A percentile compares a stretch with the other conserved stretches of the same genome.
Conservation (phyloP, 2,113 vertebrate genomes). For the Sapajus apella region DNA sequence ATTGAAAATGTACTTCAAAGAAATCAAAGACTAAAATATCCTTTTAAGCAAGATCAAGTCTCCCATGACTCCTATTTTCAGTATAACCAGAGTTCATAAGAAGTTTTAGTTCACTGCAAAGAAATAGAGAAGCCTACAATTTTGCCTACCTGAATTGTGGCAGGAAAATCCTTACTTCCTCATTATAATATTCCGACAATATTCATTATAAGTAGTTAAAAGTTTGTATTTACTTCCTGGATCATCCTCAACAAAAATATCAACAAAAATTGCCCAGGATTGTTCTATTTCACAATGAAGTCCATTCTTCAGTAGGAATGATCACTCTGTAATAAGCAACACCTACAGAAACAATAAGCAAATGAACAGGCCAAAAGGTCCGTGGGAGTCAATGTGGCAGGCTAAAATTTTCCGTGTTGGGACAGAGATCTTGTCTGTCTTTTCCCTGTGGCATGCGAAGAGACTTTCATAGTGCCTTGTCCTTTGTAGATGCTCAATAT, state of each 20-base stretch:
- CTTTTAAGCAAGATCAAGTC: constrained; percentile 8
- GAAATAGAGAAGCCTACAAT: neutral
- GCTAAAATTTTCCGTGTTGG: neutral
- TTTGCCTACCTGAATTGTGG: neutral
- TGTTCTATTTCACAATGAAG: neutral
- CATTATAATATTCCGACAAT: neutral
- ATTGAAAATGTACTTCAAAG: neutral
- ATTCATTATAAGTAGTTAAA: neutral
- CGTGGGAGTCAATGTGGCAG: neutral
- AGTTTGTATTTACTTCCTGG: neutral
- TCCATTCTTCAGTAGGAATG: neutral
- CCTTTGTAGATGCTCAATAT: neutral
- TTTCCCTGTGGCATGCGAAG: neutral
- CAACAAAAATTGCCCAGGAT: neutral
- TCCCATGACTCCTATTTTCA: neutral
- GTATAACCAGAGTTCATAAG: neutral
- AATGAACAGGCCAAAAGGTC: neutral
- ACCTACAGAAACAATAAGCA: neutral
- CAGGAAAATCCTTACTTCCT: neutral
- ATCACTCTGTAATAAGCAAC: neutral
- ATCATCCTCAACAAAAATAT: neutral
- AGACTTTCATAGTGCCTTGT: neutral
- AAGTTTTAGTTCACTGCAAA: constrained; percentile 23
- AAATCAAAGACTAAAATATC: neutral
- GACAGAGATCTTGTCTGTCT: neutral